Percentiles rank a stretch among this genome's conserved stretches.
Evolutionary conservation across 2,113 vertebrate species (phyloP).

Genomic region (Brachyhypopomus gauderio): DNA sequence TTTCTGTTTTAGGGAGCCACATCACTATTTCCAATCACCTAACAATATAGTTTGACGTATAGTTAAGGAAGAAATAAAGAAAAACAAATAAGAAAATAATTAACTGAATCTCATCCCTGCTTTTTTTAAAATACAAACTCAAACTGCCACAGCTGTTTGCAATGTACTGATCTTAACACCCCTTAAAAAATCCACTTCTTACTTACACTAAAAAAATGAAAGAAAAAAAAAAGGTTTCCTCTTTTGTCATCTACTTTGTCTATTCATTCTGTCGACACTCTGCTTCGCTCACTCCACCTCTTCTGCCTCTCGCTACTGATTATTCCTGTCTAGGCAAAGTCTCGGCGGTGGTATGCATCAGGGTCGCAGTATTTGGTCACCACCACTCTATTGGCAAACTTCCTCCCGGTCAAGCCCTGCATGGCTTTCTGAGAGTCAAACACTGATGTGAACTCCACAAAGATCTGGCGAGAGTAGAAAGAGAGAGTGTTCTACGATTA

Average conservation of each 20-base stretch:
- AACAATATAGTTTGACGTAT: slow-evolving; percentile 37
- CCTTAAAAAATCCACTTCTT: slow-evolving; percentile 37
- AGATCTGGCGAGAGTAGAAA: slow-evolving; percentile 75
- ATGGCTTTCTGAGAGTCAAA: slow-evolving; percentile 96
- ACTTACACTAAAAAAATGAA: slow-evolving; percentile 41
- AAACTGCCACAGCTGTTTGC: slow-evolving; percentile 31
- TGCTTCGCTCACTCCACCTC: background rate
- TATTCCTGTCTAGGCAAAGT: slow-evolving; percentile 81
- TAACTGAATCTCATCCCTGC: slow-evolving; percentile 38
- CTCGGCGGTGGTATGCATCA: slow-evolving; percentile 90
- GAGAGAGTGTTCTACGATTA: background rate
- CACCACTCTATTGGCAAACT: slow-evolving; percentile 93
- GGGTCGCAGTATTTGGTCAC: slow-evolving; percentile 96
- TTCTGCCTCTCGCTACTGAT: slow-evolving; percentile 55
- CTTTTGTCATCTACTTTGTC: slow-evolving; percentile 22
- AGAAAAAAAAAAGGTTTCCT: slow-evolving; percentile 15
- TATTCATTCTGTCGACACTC: slow-evolving; percentile 13
- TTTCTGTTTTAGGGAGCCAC: slow-evolving; percentile 26
- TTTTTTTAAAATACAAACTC: slow-evolving; percentile 53
- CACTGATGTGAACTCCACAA: slow-evolving; percentile 92
- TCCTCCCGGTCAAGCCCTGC: slow-evolving; percentile 90
- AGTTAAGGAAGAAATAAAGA: slow-evolving; percentile 19
- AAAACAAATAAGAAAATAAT: slow-evolving; percentile 39
- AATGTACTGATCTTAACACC: slow-evolving; percentile 33
- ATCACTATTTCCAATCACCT: slow-evolving; percentile 22